phyloP scores from a whole-genome alignment of 2,797 vertebrate genomes.

The Anolis apletophallus region DNA sequence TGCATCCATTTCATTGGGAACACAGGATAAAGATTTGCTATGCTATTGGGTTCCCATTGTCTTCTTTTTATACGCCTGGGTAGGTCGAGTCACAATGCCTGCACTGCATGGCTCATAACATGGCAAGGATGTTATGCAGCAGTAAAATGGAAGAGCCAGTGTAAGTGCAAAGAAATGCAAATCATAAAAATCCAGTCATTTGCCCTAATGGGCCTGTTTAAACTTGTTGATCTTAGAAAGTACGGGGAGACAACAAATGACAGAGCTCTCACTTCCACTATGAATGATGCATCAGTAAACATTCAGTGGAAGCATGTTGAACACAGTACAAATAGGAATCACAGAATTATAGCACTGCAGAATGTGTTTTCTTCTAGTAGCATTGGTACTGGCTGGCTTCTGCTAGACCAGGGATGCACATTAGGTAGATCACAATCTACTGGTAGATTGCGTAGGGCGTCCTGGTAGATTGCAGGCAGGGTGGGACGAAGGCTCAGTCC shows the following conservation, averaged over 20 bases:
- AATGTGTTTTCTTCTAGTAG: not conserved
- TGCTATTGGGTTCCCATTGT: not conserved
- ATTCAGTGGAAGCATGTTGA: not conserved
- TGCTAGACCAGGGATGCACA: not conserved
- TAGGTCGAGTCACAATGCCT: slow-evolving; percentile 46
- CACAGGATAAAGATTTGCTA: not conserved
- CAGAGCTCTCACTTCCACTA: not conserved
- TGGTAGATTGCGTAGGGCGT: too few relatives aligned
- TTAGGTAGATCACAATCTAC: too few relatives aligned
- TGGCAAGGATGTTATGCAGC: slow-evolving; percentile 40
- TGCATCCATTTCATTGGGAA: not conserved
- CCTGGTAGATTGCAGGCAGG: too few relatives aligned
- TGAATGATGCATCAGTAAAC: not conserved
- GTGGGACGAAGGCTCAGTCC: too few relatives aligned
- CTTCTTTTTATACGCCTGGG: slow-evolving; percentile 37
- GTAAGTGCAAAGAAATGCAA: slow-evolving; percentile 20
- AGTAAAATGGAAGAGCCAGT: not conserved
- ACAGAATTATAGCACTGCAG: not conserved
- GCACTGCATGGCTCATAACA: slow-evolving; percentile 43
- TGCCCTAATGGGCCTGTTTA: not conserved
- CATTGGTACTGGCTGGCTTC: not conserved
- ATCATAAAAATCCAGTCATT: not conserved
- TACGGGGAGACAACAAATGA: fast-evolving
- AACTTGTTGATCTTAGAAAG: fast-evolving
- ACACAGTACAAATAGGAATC: not conserved